These are phyloP conservation scores for Poeciliopsis infans DNA, from an alignment of 2,797 vertebrate genomes.

Conservation along the genomic window DNA sequence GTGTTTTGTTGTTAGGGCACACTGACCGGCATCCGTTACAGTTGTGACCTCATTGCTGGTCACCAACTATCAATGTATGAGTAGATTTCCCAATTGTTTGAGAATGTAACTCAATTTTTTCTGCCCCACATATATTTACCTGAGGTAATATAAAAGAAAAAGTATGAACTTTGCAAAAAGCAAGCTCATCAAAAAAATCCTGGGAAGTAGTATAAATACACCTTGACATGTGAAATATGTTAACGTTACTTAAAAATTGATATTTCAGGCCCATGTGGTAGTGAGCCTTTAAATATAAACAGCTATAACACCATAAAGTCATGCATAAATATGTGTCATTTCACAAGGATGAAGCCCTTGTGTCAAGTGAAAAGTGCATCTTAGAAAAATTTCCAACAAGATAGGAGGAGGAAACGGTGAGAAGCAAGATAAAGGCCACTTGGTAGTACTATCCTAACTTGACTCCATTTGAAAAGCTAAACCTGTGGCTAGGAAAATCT, in stretches of 20 bases:
- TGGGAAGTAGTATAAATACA: background rate
- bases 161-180: background rate
- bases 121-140: background rate
- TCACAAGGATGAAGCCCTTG: slow-evolving; percentile 47
- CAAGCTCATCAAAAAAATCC: background rate
- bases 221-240: background rate
- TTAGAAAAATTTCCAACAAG: slow-evolving; percentile 49
- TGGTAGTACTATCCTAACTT: slow-evolving; percentile 47
- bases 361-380: slow-evolving; percentile 49
- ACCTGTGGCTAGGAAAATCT: slow-evolving; percentile 60
- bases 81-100: background rate
- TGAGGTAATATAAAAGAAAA: background rate
- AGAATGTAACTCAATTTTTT: background rate
- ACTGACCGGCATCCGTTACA: background rate
- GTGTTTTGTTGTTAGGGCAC: background rate
- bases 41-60: background rate
- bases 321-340: slow-evolving; percentile 25
- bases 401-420: slow-evolving; percentile 44
- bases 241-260: background rate
- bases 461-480: slow-evolving; percentile 58
- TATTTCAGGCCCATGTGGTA: slow-evolving; percentile 4
- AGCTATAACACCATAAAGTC: slow-evolving; percentile 21
- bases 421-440: slow-evolving; percentile 48
- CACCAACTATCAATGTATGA: background rate
- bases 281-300: background rate